phyloP scores from a whole-genome alignment of 2,888 invertebrate species.

The Tribolium freemani region DNA sequence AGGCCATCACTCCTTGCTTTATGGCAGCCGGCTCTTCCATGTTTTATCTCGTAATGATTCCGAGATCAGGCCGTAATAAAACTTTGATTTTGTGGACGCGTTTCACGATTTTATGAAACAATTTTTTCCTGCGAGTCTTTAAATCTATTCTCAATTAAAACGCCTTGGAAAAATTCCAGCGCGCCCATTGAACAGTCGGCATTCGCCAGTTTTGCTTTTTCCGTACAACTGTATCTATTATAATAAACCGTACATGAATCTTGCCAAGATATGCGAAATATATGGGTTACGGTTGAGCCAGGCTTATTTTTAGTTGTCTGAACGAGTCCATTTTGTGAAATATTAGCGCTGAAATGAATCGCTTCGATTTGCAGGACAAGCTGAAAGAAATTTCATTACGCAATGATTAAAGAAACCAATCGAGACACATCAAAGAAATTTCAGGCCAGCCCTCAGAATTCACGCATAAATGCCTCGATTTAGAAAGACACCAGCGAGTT shows the following conservation, averaged over 20 bases:
- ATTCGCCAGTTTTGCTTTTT: conserved; percentile 5
- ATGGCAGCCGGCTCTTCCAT: conserved; percentile 28
- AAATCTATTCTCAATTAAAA: no score
- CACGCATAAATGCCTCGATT: not conserved
- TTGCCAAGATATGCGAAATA: conserved; percentile 38
- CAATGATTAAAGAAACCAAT: not conserved
- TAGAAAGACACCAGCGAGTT: not conserved
- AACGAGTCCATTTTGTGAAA: conserved; percentile 31
- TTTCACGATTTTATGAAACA: no score
- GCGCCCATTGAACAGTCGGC: conserved; percentile 6
- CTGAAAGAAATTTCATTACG: not conserved
- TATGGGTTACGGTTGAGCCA: conserved; percentile 37
- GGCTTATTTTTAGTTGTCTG: conserved; percentile 32
- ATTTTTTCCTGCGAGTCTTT: no score
- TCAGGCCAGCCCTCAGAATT: not conserved
- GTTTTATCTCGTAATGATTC: conserved; percentile 47
- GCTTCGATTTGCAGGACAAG: not conserved
- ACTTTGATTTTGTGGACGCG: conserved; percentile 38
- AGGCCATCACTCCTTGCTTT: conserved; percentile 47
- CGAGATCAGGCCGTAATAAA: conserved; percentile 50
- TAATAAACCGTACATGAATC: conserved; percentile 34
- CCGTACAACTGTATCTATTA: conserved; percentile 33
- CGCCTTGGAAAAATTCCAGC: conserved; percentile 19
- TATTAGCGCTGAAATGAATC: not conserved
- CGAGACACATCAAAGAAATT: not conserved